Evolutionary conservation across 2,888 invertebrate genomes (phyloP).

Genomic region (Phoronis australis): DNA sequence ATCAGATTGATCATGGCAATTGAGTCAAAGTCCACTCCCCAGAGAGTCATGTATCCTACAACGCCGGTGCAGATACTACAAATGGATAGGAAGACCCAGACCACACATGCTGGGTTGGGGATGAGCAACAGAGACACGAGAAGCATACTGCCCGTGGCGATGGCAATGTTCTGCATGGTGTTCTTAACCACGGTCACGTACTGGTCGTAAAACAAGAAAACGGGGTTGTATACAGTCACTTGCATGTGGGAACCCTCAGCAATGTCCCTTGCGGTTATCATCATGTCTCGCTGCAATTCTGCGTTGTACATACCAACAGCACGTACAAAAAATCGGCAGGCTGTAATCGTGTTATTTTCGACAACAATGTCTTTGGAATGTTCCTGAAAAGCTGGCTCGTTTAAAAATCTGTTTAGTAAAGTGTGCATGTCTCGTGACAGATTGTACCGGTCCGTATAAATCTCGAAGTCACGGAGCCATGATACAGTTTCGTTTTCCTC

Average conservation of each 20-base stretch:
- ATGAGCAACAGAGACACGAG: not conserved
- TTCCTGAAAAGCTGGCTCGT: not conserved
- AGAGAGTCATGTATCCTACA: not conserved
- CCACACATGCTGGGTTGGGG: not conserved
- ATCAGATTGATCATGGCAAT: not conserved
- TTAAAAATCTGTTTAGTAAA: not conserved
- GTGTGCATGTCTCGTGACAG: not conserved
- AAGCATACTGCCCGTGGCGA: not conserved
- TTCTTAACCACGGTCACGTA: slow-evolving; percentile 45
- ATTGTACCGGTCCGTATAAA: not conserved
- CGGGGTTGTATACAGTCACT: not conserved
- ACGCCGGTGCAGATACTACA: not conserved
- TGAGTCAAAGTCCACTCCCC: not conserved
- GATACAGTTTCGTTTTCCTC: not conserved
- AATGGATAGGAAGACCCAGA: not conserved
- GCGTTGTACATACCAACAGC: not conserved
- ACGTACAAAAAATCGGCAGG: not conserved
- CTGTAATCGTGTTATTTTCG: not conserved
- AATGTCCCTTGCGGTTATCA: not conserved
- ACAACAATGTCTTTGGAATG: not conserved
- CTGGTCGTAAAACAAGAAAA: slow-evolving; percentile 22
- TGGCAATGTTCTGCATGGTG: slow-evolving; percentile 26
- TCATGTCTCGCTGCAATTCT: not conserved
- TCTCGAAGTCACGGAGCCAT: not conserved
- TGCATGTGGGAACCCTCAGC: not conserved